These are phyloP conservation scores for Chydorus sphaericus DNA, from an alignment of 2,888 invertebrate species.

Conservation along the genomic window DNA sequence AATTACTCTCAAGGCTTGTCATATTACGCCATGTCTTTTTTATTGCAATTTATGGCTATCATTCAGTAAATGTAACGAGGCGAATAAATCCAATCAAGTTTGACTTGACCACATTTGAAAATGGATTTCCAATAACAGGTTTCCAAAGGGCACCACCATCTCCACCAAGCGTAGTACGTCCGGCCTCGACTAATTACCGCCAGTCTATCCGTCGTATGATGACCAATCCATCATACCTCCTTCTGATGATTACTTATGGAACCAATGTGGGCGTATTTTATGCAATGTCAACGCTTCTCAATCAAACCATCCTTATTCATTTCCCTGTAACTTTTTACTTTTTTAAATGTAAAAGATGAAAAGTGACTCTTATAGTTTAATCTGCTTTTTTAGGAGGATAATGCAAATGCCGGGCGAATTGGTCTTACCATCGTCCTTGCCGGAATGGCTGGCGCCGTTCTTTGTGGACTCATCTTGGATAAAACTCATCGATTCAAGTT, in stretches of 20 bases:
- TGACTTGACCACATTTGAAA: too few relatives aligned
- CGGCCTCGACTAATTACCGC: slow-evolving; percentile 36
- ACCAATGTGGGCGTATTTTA: slow-evolving; percentile 94
- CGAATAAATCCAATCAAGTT: not conserved
- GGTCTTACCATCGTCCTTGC: slow-evolving; percentile 81
- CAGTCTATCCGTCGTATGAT: slow-evolving; percentile 44
- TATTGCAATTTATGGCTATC: too few relatives aligned
- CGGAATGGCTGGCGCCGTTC: slow-evolving; percentile 84
- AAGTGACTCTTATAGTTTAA: not conserved
- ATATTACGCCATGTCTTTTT: too few relatives aligned
- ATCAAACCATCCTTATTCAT: slow-evolving; percentile 67
- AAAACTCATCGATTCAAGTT: slow-evolving; percentile 87
- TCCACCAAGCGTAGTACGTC: slow-evolving; percentile 78
- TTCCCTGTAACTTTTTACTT: slow-evolving; percentile 49
- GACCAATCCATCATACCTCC: slow-evolving; percentile 61
- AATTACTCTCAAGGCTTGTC: too few relatives aligned
- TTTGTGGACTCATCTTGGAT: slow-evolving; percentile 79
- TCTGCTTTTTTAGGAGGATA: slow-evolving; percentile 40
- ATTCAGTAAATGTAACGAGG: not conserved
- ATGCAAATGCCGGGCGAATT: slow-evolving; percentile 72
- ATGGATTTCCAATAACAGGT: too few relatives aligned
- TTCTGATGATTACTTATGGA: slow-evolving; percentile 74
- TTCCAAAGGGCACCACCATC: slow-evolving; percentile 75
- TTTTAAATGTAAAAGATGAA: not conserved
- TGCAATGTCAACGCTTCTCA: slow-evolving; percentile 88